phyloP scores from a whole-genome alignment of 2,113 vertebrate species.

The Mus spicilegus region DNA sequence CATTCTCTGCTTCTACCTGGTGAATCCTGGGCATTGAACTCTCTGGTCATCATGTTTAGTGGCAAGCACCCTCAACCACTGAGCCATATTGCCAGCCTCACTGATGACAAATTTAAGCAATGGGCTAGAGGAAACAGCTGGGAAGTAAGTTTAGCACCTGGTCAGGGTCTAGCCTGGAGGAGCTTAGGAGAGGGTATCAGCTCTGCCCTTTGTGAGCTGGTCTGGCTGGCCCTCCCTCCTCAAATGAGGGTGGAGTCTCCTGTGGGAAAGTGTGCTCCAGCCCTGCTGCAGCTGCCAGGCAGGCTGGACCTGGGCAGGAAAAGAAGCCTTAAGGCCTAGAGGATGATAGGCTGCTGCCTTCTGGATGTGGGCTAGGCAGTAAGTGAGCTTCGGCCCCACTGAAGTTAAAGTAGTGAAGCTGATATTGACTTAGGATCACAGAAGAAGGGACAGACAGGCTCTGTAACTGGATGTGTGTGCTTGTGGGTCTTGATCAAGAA shows the following conservation, averaged over 20 bases:
- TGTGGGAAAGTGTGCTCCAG: neutral
- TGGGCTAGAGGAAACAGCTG: neutral
- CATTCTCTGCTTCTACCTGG: neutral
- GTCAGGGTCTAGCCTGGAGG: neutral
- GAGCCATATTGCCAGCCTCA: neutral
- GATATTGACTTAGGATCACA: neutral
- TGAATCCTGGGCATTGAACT: neutral
- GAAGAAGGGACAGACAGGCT: neutral
- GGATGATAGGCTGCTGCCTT: neutral
- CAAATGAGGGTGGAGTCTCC: neutral
- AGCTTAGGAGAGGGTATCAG: neutral
- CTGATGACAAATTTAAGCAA: neutral
- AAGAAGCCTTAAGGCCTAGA: neutral
- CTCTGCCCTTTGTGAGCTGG: neutral
- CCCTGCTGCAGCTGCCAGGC: neutral
- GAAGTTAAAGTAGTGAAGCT: neutral
- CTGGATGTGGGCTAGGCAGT: neutral
- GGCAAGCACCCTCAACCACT: neutral
- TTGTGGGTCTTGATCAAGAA: neutral
- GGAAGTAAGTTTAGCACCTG: conserved; percentile 3
- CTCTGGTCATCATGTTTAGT: neutral
- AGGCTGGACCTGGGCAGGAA: conserved; percentile 16
- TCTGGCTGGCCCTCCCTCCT: neutral
- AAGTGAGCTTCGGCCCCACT: neutral
- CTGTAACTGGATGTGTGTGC: neutral